Percentiles rank a stretch among this genome's conserved stretches.
Evolutionary conservation across 2,113 vertebrate species (phyloP).

Genomic region (Platycercus adscitus): DNA sequence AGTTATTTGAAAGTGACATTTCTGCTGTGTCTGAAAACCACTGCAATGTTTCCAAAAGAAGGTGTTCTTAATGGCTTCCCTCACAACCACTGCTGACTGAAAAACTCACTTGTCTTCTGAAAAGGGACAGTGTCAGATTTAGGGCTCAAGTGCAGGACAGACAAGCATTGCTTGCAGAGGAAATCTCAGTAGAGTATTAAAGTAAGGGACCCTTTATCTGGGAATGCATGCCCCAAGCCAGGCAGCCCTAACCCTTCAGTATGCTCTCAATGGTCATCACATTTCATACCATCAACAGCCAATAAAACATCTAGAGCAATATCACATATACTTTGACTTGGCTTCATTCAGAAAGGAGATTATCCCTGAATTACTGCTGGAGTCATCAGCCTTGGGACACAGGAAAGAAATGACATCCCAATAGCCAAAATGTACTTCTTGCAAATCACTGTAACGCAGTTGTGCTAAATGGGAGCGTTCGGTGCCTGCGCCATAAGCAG

Average conservation of each 20-base stretch:
- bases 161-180: background rate
- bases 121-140: background rate
- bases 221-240: background rate
- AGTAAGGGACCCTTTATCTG: background rate
- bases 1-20: background rate
- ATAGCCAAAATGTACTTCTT: background rate
- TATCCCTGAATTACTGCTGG: background rate
- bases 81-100: background rate
- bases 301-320: background rate
- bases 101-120: background rate
- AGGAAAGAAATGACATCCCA: background rate
- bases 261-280: background rate
- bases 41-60: background rate
- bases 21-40: background rate
- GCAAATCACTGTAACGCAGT: background rate
- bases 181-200: background rate
- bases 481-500: background rate
- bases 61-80: background rate
- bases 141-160: background rate
- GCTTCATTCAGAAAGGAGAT: slow-evolving; percentile 43
- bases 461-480: background rate
- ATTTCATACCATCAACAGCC: background rate
- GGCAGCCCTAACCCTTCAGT: background rate
- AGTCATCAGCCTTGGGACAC: slow-evolving; percentile 3
- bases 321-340: background rate